Evolutionary conservation across 2,113 vertebrate species (phyloP).

Genomic region (Leptobrachium ailaonicum): DNA sequence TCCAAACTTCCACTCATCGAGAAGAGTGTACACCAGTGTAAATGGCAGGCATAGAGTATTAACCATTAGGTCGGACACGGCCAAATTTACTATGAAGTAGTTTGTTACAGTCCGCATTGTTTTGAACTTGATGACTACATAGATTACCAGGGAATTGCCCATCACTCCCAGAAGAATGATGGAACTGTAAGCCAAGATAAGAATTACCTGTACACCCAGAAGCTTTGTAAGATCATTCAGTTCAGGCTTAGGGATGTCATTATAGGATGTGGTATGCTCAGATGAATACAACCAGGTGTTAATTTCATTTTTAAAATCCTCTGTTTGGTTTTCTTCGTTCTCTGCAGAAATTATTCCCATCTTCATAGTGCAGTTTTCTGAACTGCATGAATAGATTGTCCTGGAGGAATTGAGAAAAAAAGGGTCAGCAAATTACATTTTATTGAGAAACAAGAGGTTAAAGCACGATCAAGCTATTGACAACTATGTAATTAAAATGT

Average conservation of each 20-base stretch:
- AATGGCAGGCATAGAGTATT: conserved; percentile 89
- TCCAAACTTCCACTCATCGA: conserved; percentile 89
- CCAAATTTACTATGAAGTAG: conserved; percentile 91
- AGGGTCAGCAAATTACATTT: neutral
- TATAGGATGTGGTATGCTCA: conserved; percentile 56
- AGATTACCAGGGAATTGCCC: conserved; percentile 90
- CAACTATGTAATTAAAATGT: conserved; percentile 26
- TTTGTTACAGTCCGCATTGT: conserved; percentile 89
- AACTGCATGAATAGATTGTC: conserved; percentile 12
- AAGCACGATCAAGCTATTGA: conserved; percentile 13
- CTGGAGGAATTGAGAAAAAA: conserved; percentile 18
- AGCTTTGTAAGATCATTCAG: conserved; percentile 86
- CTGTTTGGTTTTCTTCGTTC: conserved; percentile 70
- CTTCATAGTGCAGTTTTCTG: conserved; percentile 44
- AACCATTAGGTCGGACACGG: conserved; percentile 87
- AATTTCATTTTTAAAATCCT: conserved; percentile 58
- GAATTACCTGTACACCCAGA: conserved; percentile 80
- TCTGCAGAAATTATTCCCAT: conserved; percentile 66
- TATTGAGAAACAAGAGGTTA: conserved; percentile 1
- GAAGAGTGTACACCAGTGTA: conserved; percentile 85
- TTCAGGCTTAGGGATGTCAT: conserved; percentile 61
- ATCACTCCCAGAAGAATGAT: conserved; percentile 89
- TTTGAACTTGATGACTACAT: conserved; percentile 87
- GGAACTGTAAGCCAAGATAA: conserved; percentile 87
- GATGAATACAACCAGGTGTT: conserved; percentile 58